Evolutionary conservation across 2,797 vertebrate genomes (phyloP).

Genomic region (Helarctos malayanus): DNA sequence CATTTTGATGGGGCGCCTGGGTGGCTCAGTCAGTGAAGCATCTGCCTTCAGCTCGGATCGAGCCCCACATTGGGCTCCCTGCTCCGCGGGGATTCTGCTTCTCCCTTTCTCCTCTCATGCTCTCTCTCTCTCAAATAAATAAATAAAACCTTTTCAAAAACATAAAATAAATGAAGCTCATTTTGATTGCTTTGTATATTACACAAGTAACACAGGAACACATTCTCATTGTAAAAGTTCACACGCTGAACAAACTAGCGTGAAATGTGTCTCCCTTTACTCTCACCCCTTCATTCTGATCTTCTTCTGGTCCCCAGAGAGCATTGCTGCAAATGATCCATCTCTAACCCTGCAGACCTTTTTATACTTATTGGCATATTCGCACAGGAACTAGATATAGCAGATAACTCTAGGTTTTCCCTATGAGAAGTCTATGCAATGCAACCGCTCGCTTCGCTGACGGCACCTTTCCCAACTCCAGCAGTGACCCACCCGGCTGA

Average conservation of each 20-base stretch:
- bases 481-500: neutral
- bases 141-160: neutral
- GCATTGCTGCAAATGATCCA: neutral
- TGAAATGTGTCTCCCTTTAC: neutral
- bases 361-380: neutral
- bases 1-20: neutral
- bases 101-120: too few species aligned
- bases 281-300: neutral
- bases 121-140: neutral
- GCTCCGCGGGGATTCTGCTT: too few species aligned
- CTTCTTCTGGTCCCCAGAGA: neutral
- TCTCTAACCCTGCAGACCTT: neutral
- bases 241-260: neutral
- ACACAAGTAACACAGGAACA: neutral
- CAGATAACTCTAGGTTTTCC: neutral
- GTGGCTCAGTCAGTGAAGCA: too few species aligned
- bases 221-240: neutral
- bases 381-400: neutral
- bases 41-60: too few species aligned
- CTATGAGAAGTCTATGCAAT: neutral
- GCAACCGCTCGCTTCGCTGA: neutral
- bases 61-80: too few species aligned
- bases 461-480: neutral
- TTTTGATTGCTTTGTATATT: constrained; percentile 12
- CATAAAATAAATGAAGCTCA: neutral